Conservation (phyloP, 2,113 vertebrate genomes). For the Zosterops lateralis region DNA sequence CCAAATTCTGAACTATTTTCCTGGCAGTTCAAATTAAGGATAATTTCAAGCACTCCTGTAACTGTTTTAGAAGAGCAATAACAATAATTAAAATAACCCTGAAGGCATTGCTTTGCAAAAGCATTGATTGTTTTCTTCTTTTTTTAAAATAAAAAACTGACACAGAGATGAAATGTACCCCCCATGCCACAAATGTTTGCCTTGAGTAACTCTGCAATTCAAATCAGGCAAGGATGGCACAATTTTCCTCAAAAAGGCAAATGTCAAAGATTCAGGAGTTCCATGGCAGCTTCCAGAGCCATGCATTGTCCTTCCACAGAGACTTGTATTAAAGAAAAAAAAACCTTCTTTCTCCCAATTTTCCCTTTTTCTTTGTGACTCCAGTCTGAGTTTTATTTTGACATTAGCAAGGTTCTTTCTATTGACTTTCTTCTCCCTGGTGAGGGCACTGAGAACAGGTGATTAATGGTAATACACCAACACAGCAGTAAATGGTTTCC, state of each 20-base stretch:
- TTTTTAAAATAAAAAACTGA: neutral
- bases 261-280: neutral
- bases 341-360: fast-evolving
- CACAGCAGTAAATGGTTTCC: neutral
- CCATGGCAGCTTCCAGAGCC: neutral
- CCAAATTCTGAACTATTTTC: constrained; percentile 7
- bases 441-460: neutral
- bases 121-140: neutral
- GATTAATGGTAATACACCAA: constrained; percentile 1
- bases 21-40: constrained; percentile 28
- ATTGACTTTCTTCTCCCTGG: neutral
- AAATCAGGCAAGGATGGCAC: neutral
- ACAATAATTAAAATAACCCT: neutral
- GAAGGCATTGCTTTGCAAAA: neutral
- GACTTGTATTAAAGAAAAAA: neutral
- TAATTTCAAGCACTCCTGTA: constrained; percentile 23
- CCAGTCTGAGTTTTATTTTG: neutral
- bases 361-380: neutral
- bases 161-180: neutral
- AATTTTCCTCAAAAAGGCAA: neutral
- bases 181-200: neutral
- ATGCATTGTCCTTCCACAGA: neutral
- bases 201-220: neutral
- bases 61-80: constrained; percentile 21
- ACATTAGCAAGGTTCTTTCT: neutral